Base-by-base conservation (phyloP, 1,140 invertebrate genomes). In the Pachyrhynchus sulphureomaculatus region DNA sequence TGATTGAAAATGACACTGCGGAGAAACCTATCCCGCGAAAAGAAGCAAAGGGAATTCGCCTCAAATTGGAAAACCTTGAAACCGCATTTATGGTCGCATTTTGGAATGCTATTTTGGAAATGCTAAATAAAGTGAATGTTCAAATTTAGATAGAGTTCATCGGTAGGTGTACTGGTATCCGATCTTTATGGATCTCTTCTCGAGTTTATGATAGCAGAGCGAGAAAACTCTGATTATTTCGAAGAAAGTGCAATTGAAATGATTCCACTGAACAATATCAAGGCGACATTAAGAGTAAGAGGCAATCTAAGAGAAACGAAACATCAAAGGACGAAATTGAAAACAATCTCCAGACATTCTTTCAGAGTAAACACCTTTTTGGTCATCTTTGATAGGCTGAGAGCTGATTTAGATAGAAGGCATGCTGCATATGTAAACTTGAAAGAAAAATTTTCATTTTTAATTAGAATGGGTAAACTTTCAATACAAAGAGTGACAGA, bases 1-100 rank as follows among this genome's bases (percentile, higher is more conserved):
- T n/a, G n/a, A n/a, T n/a, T n/a, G n/a, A n/a, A n/a, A n/a, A n/a
- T n/a, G n/a, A n/a, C n/a, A n/a, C n/a, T n/a, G n/a, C n/a, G n/a
- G n/a, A n/a, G n/a, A n/a, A n/a, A n/a, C n/a, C n/a, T n/a, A n/a
- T n/a, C n/a, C n/a, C n/a, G n/a, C n/a, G n/a, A n/a, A n/a, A n/a
- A n/a, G n/a, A n/a, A n/a, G n/a, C n/a, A n/a, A n/a, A n/a, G n/a
- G n/a, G n/a, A n/a, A n/a, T n/a, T n/a, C n/a, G n/a, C n/a, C n/a
- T n/a, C n/a, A n/a, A n/a, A n/a, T n/a, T n/a, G n/a, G 47, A 69
- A 42, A 64, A 66, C 61, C 41, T 68, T 29, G 63, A 69, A 69
- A 68, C 64, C 20, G 66, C 66, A 47, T 15, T 65, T n/a, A 63
- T 66, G 52, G 45, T 61, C 54, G 52, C 61, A 48, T 41, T 67